Base-by-base conservation (phyloP, 2,113 vertebrate species). In the Zosterops pallidus region DNA sequence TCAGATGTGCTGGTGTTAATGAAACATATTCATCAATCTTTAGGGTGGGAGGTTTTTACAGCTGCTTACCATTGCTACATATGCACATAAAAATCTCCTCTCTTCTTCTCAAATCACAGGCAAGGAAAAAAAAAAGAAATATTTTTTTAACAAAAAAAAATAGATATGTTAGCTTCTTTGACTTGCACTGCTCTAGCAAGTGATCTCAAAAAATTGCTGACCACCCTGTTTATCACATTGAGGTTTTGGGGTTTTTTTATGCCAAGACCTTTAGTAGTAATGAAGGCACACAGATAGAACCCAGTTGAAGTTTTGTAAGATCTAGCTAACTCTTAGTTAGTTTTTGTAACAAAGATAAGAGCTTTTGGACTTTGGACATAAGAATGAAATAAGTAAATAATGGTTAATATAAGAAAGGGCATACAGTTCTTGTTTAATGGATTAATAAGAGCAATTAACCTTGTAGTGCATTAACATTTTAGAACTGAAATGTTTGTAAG, bases 371-470 rank as follows among this genome's bases (percentile, higher is more conserved):
- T 92, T 94, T 52, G 56, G 47, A 78, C 44, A 16, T 59, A 84
- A 90, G 92, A 92, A 86, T 39, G 31, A 88, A 86, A 83, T 68
- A 97, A 94, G 92, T 92, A 97, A 95, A 95, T 95, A 92, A 84
- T 90, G 76, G 91, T 92, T 94, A 86, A 91, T 92, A 89, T 60
- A 89, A 90, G 68, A 96, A 96, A 94, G 92, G 92, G 91, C 96
- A 91, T 71, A 35, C 11, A 5, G 92, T 97, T 94, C 89, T 84
- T 60, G 28, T 92, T 93, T 97, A 91, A 97, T 92, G 89, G 89
- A 93, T 96, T 97, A 96, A 95, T 96, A 96, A 89, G 72, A 92
- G 52, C 91, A 92, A 95, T 95, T 97, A 96, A 97, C 92, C 91
- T 95, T 93, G 86, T 56, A 83, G 60, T 84, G 60, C 92, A 95